phyloP scores from a whole-genome alignment of 1,140 invertebrate species.

The Laupala kohalensis region DNA sequence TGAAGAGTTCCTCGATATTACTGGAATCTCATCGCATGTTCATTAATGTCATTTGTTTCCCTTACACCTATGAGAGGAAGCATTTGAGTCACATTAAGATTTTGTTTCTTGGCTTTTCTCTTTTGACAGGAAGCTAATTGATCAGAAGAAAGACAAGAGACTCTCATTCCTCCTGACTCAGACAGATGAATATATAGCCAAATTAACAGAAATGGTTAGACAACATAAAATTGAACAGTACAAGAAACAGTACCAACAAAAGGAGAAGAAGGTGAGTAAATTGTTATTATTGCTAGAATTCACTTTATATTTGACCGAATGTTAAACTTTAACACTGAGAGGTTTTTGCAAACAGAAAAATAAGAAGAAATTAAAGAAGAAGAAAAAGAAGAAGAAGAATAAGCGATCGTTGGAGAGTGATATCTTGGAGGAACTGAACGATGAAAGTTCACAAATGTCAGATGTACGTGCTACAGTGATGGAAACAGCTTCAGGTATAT shows the following conservation, averaged over 20 bases:
- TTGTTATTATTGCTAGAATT: background rate
- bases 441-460: constrained; percentile 27
- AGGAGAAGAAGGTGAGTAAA: constrained; percentile 23
- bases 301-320: too few species aligned
- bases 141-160: constrained; percentile 60
- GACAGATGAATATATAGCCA: constrained; percentile 56
- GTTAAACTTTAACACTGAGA: background rate
- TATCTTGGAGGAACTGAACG: constrained; percentile 19
- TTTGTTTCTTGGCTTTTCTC: constrained; percentile 9
- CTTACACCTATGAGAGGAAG: too few species aligned
- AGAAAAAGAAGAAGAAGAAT: constrained; percentile 13
- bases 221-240: constrained; percentile 35
- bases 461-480: constrained; percentile 39
- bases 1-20: too few species aligned
- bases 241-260: constrained; percentile 25
- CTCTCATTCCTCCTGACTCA: constrained; percentile 51
- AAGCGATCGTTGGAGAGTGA: constrained; percentile 13
- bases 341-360: background rate
- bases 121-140: constrained; percentile 43
- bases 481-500: constrained; percentile 35
- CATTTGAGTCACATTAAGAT: too few species aligned
- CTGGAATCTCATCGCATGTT: too few species aligned
- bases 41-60: too few species aligned
- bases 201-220: constrained; percentile 44
- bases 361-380: background rate